phyloP scores from a whole-genome alignment of 2,113 vertebrate genomes.

The Trichomycterus rosablanca region DNA sequence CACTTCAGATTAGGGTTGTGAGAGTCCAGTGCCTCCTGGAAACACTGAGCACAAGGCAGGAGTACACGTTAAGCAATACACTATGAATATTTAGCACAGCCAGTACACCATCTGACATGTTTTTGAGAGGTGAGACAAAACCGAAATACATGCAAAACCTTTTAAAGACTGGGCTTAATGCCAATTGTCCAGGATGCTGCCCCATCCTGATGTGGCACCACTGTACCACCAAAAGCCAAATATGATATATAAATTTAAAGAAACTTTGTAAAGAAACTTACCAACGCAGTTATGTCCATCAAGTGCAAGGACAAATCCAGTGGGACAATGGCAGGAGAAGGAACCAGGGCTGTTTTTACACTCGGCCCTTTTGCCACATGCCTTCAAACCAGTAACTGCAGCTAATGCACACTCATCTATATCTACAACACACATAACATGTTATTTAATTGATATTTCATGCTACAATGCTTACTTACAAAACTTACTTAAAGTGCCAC shows the following conservation, averaged over 20 bases:
- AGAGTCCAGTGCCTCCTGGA: too few relatives aligned
- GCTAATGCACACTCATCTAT: conserved; percentile 71
- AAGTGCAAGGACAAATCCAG: conserved; percentile 60
- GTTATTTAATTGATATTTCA: neutral
- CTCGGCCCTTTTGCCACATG: conserved; percentile 52
- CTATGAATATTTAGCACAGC: too few relatives aligned
- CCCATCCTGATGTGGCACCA: too few relatives aligned
- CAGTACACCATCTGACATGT: neutral
- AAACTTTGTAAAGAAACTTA: conserved; percentile 42
- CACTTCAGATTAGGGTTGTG: too few relatives aligned
- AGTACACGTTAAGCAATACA: too few relatives aligned
- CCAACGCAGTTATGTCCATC: conserved; percentile 64
- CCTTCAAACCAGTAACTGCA: conserved; percentile 63
- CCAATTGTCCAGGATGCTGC: too few relatives aligned
- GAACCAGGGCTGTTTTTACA: conserved; percentile 69
- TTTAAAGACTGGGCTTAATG: too few relatives aligned
- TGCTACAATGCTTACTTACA: neutral
- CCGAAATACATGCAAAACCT: too few relatives aligned
- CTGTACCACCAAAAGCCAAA: too few relatives aligned
- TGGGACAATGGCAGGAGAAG: conserved; percentile 65
- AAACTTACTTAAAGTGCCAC: neutral
- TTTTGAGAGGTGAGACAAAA: neutral
- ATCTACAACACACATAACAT: conserved; percentile 52
- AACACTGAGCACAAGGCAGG: too few relatives aligned
- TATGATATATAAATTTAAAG: neutral